Evolutionary conservation across 2,113 vertebrate genomes (phyloP), one percentile per base, ranked within the genome.

Genomic region (Dolichallabes microphthalmus): DNA sequence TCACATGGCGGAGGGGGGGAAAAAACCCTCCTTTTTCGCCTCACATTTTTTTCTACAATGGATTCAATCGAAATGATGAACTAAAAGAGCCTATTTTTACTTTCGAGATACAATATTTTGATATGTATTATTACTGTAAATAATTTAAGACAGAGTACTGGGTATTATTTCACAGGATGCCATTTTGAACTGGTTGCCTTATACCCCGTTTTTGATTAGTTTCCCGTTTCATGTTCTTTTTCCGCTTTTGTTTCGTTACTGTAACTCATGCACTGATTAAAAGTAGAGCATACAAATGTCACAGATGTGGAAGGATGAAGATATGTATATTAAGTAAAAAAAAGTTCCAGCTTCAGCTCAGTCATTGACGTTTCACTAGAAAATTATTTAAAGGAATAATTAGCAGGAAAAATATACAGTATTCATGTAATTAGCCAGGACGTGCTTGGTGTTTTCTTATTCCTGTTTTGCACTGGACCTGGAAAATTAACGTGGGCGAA

Each of bases 61-160:
- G 53, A 66, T 86, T 86, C 61, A 73, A 75, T 86, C 74, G 89
- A 89, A 80, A 86, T 84, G 89, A 86, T 27, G 76, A 79, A 83
- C 73, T 71, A 82, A 66, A 80, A 73, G 85, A 91, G 77, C 90
- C 86, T 94, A 92, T 94, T 91, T 94, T 91, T 93, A 90, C 90
- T 91, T 88, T 88, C 90, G 85, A 90, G 84, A 91, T 87, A 92
- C 86, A 91, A 90, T 94, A 93, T 94, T 95, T 95, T 94, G 88
- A 90, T 93, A 92, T 86, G 85, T 80, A 88, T 77, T 84, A 83
- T 78, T 80, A 78, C 58, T 92, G 90, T 91, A 93, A 80, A 87
- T 91, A 91, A 82, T 85, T 78, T n/a, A 86, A 83, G 25, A 80
- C 85, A 68, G 27, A 77, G 52, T 35, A 66, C 87, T 87, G 87